Percentiles rank a stretch among this genome's conserved stretches.
phyloP scores from a whole-genome alignment of 2,888 invertebrate species.

The Pandemis heparana region DNA sequence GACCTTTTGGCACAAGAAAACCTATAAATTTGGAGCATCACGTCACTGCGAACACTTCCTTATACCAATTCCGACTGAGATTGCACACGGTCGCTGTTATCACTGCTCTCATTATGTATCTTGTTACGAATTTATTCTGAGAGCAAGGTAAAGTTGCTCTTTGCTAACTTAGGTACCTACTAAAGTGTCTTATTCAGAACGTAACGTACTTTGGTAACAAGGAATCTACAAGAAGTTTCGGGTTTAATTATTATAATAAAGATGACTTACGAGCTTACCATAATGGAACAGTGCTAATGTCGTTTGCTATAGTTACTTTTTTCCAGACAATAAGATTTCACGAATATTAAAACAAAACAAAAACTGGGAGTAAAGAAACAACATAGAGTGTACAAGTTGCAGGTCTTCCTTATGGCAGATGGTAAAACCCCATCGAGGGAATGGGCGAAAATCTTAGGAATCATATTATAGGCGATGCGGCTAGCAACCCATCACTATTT shows the following conservation, averaged over 20 bases:
- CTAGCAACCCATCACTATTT: too few relatives aligned
- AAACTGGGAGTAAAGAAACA: too few relatives aligned
- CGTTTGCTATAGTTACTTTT: background rate
- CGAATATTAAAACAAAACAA: background rate
- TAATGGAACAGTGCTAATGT: background rate
- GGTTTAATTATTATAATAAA: constrained; percentile 9
- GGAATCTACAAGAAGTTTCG: constrained; percentile 9
- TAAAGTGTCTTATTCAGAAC: constrained; percentile 18
- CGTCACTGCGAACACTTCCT: constrained; percentile 17
- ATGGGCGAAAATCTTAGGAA: too few relatives aligned
- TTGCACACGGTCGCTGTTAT: constrained; percentile 53
- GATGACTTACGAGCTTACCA: constrained; percentile 6
- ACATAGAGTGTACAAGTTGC: too few relatives aligned
- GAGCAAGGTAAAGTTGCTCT: constrained; percentile 44
- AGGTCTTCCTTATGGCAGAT: too few relatives aligned
- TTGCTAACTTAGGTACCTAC: constrained; percentile 14
- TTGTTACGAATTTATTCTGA: constrained; percentile 54
- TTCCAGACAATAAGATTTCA: background rate
- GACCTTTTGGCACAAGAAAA: too few relatives aligned
- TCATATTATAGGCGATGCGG: too few relatives aligned
- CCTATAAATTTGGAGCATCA: background rate
- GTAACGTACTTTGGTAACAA: constrained; percentile 23
- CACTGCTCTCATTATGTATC: constrained; percentile 55
- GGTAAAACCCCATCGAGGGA: too few relatives aligned
- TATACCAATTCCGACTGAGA: constrained; percentile 48